Conservation (phyloP, 2,113 vertebrate genomes). For the Passer montanus region DNA sequence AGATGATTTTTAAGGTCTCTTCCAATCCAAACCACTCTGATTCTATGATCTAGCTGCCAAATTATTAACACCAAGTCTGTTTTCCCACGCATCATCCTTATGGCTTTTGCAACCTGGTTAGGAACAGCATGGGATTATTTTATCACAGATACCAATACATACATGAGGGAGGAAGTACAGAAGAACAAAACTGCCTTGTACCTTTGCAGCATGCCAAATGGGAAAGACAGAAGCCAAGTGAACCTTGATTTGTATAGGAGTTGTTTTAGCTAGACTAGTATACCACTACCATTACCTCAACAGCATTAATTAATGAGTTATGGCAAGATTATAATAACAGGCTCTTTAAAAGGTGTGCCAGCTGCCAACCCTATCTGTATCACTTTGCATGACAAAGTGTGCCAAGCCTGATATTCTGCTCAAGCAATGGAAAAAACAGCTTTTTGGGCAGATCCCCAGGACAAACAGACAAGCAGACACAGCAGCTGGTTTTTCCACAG, state of each 20-base stretch:
- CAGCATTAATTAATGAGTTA: not conserved
- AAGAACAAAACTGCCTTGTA: not conserved
- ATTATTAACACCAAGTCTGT: not conserved
- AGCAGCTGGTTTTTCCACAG: conserved; percentile 6
- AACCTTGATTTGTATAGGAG: not conserved
- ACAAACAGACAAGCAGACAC: not conserved
- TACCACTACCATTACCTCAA: not conserved
- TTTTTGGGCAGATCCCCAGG: not conserved
- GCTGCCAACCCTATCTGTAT: not conserved
- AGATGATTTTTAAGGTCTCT: not conserved
- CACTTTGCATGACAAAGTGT: not conserved
- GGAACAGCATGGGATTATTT: not conserved
- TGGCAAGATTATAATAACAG: not conserved
- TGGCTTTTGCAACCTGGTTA: not conserved
- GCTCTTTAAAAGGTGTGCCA: not conserved
- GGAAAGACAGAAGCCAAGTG: not conserved
- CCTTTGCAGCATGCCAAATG: not conserved
- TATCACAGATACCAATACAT: not conserved
- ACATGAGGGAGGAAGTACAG: not conserved
- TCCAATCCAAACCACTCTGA: not conserved
- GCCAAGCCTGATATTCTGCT: not conserved
- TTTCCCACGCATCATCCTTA: not conserved
- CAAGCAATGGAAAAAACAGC: not conserved
- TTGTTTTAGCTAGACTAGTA: not conserved
- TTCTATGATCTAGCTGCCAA: not conserved